Evolutionary conservation across 2,888 invertebrate species (phyloP), one percentile per base, ranked within the genome.

Genomic region (Eupithecia vulgata): DNA sequence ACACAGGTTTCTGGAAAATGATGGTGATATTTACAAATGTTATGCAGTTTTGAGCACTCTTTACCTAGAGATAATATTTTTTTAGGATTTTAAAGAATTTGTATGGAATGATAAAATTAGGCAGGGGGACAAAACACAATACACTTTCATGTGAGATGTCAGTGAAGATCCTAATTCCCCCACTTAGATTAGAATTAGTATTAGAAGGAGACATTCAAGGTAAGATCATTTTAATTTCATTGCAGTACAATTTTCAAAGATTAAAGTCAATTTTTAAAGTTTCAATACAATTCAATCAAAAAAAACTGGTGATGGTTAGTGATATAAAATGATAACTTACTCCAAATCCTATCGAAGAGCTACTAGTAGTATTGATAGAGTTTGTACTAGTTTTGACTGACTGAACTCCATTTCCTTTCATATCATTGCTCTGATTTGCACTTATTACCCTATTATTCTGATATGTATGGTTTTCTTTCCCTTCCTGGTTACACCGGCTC

Each of bases 1-100:
- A 97, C 79, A 97, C 96, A 76, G 98, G 98, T 90, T 98, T 98
- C 95, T 98, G 96, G 86, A 95, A 95, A 91, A 90, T 89, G 85
- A 85, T 89, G 90, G 88, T 87, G 92, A 87, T 93, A 94, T 93
- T 90, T 93, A 93, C 94, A 94, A 85, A 83, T 89, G 91, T 65
- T 40, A 13, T 13, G 40, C 35, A 25, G 25, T 13, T 3, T 34
- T 61, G 34, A 17, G 61, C 15, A 8, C 8, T 34, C n/a, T 48
- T n/a, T 8, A 45, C 6, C 45, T n/a, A 6, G 8, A 21, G n/a
- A 21, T 21, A 21, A 21, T 21, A 52, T 52, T 8, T 2, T 34
- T 17, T 3, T 34, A 7, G 15, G 59, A 61, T 25, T 34, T 34
- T 17, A 17, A 34, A 59, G 59, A 59, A 61, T 17, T 34, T 61